Evolutionary conservation across 1,140 invertebrate genomes (phyloP), one percentile per base, ranked within the genome.

Genomic region (Bombus confusus): DNA sequence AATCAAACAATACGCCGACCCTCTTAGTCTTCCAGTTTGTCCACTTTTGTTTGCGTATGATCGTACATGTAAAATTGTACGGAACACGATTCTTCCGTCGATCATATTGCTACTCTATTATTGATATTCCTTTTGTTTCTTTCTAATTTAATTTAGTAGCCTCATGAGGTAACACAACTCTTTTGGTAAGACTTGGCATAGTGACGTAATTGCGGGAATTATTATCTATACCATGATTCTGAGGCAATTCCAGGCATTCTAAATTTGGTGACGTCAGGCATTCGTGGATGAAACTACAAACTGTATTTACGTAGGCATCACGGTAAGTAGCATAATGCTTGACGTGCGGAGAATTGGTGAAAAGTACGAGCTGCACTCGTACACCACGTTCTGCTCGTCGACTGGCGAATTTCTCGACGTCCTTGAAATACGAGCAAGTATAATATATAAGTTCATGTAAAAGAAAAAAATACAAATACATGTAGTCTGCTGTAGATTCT

Each of bases 321-420:
- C 95, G 95, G 91, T 97, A 96, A 43, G 95, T 95, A 39, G 94
- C 94, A 87, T 96, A 96, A 90, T 97, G 97, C 87, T 97, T 96
- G 0, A 97, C 97, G 93, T 98, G 97, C 39, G 96, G 95, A 9
- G 97, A 97, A 89, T 96, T 96, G 57, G 97, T 96, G 92, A 97
- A 97, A 47, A 96, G 95, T 18, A 97, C 94, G 22, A 95, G 93
- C 22, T 95, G 95, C 0, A 97, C 96, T 83, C 95, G 91, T 6
- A 97, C 96, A 0, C 97, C 97, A 22, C 95, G 93, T 71, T 95
- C 94, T 69, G 95, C 95, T 47, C 97, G 95, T n/a, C 95, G 93
- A 31, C 95, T 94, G 13, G 96, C 96, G 83, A 97, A 97, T 83
- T 96, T 95, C 88, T 97, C 96, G 41, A 97, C 95, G 92, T 97